Conservation (phyloP, 2,797 vertebrate species). For the Gila robusta region DNA sequence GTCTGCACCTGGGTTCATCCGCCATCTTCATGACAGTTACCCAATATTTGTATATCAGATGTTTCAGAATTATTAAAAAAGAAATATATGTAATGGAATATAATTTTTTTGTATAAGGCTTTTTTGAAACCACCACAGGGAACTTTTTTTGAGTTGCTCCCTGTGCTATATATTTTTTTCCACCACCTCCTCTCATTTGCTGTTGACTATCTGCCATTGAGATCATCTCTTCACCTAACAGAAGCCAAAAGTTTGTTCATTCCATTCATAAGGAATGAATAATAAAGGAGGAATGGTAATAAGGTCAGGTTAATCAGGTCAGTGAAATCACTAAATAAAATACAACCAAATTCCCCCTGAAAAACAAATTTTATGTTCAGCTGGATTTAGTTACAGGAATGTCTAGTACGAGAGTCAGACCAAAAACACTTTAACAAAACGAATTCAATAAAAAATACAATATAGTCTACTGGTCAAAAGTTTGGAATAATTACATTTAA, state of each 20-base stretch:
- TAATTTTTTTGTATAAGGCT: neutral
- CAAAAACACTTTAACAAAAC: neutral
- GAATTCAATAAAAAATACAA: neutral
- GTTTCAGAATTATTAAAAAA: no score
- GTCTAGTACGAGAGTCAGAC: neutral
- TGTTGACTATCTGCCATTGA: neutral
- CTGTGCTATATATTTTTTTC: neutral
- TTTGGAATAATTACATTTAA: no score
- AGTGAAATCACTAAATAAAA: conserved; percentile 1
- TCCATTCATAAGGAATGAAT: no score
- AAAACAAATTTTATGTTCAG: neutral
- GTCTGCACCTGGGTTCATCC: no score
- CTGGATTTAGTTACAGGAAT: neutral
- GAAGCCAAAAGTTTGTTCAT: neutral
- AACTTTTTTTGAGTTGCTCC: neutral
- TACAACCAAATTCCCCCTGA: neutral
- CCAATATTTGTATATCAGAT: no score
- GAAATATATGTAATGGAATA: no score
- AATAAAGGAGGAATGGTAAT: neutral
- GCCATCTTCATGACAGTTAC: no score
- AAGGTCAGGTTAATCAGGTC: conserved; percentile 12
- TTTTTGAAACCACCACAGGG: neutral
- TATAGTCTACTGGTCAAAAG: neutral
- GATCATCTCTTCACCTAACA: neutral
- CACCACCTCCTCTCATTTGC: neutral